phyloP scores from a whole-genome alignment of 92 coral and sea anemone species.

The Palythoa grandis region DNA sequence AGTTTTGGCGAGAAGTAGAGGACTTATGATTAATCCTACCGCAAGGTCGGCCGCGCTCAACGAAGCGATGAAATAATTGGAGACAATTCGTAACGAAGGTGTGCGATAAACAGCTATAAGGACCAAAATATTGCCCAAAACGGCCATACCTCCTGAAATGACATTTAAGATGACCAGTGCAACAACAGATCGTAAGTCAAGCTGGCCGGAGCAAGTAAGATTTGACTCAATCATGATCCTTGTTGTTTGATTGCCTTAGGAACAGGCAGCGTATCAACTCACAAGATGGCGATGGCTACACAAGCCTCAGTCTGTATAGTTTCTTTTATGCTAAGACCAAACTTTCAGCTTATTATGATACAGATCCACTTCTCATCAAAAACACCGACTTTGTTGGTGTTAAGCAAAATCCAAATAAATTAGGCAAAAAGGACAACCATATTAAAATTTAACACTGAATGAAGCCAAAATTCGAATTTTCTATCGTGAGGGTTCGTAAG shows the following conservation, averaged over 20 bases:
- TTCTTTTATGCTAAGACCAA: not conserved
- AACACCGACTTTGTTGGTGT: not conserved
- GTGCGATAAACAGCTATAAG: constrained; percentile 46
- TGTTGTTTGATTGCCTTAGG: not conserved
- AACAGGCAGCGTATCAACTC: not conserved
- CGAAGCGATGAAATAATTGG: constrained; percentile 42
- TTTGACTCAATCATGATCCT: not conserved
- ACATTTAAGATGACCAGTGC: not conserved
- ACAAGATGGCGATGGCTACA: not conserved
- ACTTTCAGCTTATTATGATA: not conserved
- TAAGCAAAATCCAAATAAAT: not conserved
- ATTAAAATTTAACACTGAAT: not conserved
- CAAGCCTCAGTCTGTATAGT: too few species aligned
- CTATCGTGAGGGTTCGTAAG: not conserved
- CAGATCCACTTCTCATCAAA: not conserved
- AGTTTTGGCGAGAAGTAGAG: constrained; percentile 34
- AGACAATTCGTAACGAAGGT: constrained; percentile 19
- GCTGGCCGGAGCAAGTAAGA: constrained; percentile 11
- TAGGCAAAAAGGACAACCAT: not conserved
- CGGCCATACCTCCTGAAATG: constrained; percentile 28
- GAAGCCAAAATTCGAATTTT: not conserved
- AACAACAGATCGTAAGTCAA: not conserved
- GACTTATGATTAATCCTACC: constrained; percentile 21
- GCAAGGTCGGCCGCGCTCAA: constrained; percentile 31
- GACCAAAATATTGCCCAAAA: constrained; percentile 34